Conservation (phyloP, 2,797 vertebrate species). For the Iguana delicatissima region DNA sequence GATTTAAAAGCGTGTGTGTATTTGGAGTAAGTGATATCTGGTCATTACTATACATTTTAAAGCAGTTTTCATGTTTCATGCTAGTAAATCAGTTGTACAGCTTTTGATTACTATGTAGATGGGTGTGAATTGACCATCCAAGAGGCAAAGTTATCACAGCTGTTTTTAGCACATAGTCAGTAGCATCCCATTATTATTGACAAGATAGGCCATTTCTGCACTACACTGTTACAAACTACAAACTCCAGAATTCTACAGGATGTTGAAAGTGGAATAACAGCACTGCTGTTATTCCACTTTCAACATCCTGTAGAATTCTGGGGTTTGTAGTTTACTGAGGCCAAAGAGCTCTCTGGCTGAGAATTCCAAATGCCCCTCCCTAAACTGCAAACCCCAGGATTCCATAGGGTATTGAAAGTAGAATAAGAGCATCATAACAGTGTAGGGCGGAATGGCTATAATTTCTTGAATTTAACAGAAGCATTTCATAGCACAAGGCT, state of each 20-base stretch:
- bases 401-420: too few species aligned
- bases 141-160: not conserved
- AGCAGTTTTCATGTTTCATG: not conserved
- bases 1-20: not conserved
- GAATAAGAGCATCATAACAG: too few species aligned
- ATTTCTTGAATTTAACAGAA: not conserved
- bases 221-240: too few species aligned
- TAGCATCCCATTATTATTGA: not conserved
- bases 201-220: not conserved
- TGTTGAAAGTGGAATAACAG: too few species aligned
- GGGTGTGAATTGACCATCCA: not conserved
- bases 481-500: not conserved
- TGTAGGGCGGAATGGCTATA: too few species aligned
- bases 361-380: too few species aligned
- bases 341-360: too few species aligned
- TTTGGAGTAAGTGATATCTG: not conserved
- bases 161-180: not conserved
- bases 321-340: too few species aligned
- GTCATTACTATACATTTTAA: not conserved
- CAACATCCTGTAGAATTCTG: too few species aligned
- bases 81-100: not conserved
- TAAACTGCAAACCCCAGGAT: too few species aligned
- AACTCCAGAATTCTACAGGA: too few species aligned
- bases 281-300: too few species aligned
- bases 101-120: not conserved